A percentile compares a stretch with the other conserved stretches of the same genome.
These are phyloP conservation scores for Micropoecilia bifurca DNA, from an alignment of 2,797 vertebrate genomes.

Conservation along the genomic window DNA sequence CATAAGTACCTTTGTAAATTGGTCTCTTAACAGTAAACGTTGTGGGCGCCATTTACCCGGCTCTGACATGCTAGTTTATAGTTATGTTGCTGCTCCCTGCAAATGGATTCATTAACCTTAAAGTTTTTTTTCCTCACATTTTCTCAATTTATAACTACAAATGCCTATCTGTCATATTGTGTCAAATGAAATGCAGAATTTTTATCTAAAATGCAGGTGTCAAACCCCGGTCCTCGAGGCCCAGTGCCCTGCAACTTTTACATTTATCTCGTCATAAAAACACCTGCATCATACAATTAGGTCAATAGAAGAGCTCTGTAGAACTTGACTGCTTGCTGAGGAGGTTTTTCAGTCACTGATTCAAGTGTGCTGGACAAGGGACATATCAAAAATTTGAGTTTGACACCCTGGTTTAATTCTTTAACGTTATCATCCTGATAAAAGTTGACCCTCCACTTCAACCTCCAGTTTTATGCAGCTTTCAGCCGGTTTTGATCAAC, in stretches of 20 bases:
- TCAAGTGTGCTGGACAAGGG: not conserved
- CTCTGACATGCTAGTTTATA: not conserved
- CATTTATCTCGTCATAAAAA: not conserved
- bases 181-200: not conserved
- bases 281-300: not conserved
- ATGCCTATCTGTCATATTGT: not conserved
- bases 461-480: not conserved
- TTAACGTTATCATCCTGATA: not conserved
- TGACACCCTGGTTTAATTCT: not conserved
- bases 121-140: not conserved
- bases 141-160: not conserved
- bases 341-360: not conserved
- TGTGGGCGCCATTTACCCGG: not conserved
- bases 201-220: not conserved
- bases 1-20: not conserved
- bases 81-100: not conserved
- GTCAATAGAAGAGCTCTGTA: not conserved
- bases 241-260: not conserved
- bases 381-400: not conserved
- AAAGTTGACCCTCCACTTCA: not conserved
- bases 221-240: not conserved
- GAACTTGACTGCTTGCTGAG: not conserved
- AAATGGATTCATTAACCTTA: not conserved
- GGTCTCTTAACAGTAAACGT: constrained; percentile 13
- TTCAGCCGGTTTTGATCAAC: not conserved